These are phyloP conservation scores for Malurus cyaneus DNA, from an alignment of 2,113 vertebrate species.

Conservation along the genomic window DNA sequence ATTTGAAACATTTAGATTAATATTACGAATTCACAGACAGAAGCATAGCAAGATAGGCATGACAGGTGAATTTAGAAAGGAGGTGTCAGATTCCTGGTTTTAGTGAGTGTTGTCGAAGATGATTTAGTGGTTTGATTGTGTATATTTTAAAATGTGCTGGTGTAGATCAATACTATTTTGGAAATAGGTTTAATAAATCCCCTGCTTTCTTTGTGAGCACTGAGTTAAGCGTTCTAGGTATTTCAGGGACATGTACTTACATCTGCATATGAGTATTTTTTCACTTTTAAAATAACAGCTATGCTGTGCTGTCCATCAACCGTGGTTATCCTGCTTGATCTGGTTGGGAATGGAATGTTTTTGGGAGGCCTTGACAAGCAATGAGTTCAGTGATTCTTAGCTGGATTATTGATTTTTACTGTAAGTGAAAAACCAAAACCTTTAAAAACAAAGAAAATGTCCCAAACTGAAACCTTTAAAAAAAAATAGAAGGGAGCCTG, in stretches of 20 bases:
- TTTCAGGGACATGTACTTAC: neutral
- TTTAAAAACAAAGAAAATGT: neutral
- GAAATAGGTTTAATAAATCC: neutral
- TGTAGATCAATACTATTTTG: neutral
- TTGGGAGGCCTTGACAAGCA: neutral
- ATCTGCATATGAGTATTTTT: neutral
- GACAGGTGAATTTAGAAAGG: neutral
- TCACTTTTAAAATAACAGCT: neutral
- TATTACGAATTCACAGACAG: neutral
- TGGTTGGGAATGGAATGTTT: neutral
- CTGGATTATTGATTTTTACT: neutral
- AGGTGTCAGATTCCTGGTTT: neutral
- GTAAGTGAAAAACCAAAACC: neutral
- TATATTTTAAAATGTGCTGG: neutral
- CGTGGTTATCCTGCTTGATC: neutral
- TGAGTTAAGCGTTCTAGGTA: neutral
- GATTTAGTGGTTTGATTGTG: neutral
- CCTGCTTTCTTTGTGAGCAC: neutral
- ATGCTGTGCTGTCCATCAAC: neutral
- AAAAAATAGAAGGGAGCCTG: neutral
- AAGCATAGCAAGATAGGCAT: neutral
- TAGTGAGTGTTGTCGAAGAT: neutral
- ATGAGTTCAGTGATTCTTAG: neutral
- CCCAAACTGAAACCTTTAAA: neutral
- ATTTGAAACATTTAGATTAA: neutral